A percentile compares a stretch with the other conserved stretches of the same genome.
Conservation (phyloP, 1,140 invertebrate species). For the Achatina immaculata region DNA sequence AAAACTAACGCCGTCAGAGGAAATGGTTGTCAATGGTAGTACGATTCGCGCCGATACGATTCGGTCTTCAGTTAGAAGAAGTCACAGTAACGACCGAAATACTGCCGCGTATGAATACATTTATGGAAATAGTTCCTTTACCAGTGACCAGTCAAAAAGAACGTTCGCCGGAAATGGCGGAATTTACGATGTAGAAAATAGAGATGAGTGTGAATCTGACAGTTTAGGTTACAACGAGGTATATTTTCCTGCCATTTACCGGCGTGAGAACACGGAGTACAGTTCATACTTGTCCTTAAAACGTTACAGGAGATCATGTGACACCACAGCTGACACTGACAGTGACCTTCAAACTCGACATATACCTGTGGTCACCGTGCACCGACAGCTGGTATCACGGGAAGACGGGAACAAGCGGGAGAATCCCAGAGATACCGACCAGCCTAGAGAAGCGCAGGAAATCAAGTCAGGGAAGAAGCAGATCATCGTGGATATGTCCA, state of each 20-base stretch:
- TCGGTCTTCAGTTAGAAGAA: too few relatives aligned
- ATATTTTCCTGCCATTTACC: neutral
- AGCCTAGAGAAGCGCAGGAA: neutral
- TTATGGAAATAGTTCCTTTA: neutral
- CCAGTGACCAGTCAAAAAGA: neutral
- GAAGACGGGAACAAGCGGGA: neutral
- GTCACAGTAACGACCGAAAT: too few relatives aligned
- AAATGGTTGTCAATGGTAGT: too few relatives aligned
- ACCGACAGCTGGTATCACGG: too few relatives aligned
- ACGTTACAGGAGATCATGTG: neutral
- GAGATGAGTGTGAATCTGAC: neutral
- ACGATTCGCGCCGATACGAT: too few relatives aligned
- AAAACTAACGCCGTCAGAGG: too few relatives aligned
- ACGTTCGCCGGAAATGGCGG: neutral
- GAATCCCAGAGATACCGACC: neutral
- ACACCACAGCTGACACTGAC: neutral
- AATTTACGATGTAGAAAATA: neutral
- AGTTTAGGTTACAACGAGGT: neutral
- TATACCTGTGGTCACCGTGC: neutral
- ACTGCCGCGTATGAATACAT: too few relatives aligned
- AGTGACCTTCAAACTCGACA: neutral
- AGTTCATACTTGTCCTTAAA: neutral
- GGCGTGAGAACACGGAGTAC: neutral
- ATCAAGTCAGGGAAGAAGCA: constrained; percentile 37
- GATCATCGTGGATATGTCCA: constrained; percentile 62